Conservation (phyloP, 2,797 vertebrate genomes). For the Anguilla obscura region DNA sequence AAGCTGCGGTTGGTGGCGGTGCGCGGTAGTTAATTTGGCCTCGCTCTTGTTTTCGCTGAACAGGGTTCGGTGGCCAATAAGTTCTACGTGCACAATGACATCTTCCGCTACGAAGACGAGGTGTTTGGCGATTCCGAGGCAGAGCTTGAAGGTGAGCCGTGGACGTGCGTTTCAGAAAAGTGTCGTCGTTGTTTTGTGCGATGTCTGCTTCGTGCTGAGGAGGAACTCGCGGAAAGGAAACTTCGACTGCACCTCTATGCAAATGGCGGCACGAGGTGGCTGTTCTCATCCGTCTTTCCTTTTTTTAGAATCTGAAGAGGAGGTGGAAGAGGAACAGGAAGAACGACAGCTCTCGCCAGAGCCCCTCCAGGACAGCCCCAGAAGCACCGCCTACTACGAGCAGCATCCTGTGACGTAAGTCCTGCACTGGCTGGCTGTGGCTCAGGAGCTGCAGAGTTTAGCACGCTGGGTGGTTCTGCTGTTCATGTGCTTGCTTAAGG, state of each 20-base stretch:
- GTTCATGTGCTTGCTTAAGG: neutral
- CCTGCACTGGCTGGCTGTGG: neutral
- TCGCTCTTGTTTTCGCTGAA: constrained; percentile 42
- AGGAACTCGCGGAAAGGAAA: neutral
- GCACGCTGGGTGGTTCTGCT: neutral
- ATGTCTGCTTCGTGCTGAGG: neutral
- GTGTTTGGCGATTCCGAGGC: constrained; percentile 98
- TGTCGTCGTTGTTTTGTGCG: neutral
- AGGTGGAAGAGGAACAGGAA: constrained; percentile 81
- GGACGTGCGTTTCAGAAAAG: neutral
- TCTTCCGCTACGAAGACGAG: constrained; percentile 98
- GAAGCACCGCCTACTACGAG: constrained; percentile 73
- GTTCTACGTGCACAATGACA: constrained; percentile 99
- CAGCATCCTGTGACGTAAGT: constrained; percentile 76
- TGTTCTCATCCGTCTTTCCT: neutral
- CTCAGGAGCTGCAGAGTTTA: neutral
- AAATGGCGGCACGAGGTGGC: neutral
- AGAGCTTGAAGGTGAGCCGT: constrained; percentile 76
- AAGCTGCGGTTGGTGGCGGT: neutral
- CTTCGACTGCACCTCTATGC: neutral
- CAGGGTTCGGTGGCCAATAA: constrained; percentile 99
- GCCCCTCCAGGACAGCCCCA: constrained; percentile 75
- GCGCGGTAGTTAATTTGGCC: neutral
- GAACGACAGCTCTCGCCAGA: constrained; percentile 80
- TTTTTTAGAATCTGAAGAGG: constrained; percentile 77